Evolutionary conservation across 2,888 invertebrate genomes (phyloP), one percentile per base, ranked within the genome.

Genomic region (Dasypogon diadema): DNA sequence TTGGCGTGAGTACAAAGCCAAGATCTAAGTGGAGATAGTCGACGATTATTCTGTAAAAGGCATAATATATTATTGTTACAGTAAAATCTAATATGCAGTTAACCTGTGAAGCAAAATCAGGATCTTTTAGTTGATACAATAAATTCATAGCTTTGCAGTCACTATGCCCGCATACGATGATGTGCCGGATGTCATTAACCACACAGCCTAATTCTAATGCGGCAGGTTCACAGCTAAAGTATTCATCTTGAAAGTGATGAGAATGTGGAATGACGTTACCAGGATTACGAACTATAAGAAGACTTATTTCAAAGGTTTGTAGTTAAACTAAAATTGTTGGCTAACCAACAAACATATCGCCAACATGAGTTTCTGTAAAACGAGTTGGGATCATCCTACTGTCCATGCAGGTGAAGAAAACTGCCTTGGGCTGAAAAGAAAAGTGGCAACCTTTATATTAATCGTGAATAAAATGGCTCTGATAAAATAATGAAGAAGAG

Each of bases 111-210:
- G 94, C 90, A 85, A 92, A 92, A 83, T 94, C 91, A 79, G 91
- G 91, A 86, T 93, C 92, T 82, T 92, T 91, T 74, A 98, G 86
- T 81, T 92, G 90, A 84, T 96, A 94, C 1, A 98, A 87, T 75
- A 97, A 89, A 88, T 97, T 97, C 92, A 98, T 98, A 2, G 98
- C 98, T 90, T 98, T 98, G 85, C 99, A 99, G 84, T 99, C 98
- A 78, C 98, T 97, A 84, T 99, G 98, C 0, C 99, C 99, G 83
- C 98, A 98, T 2, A 99, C 96, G 78, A 98, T 94, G 48, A 98
- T 92, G 83, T 98, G 96, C 77, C 93, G 89, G 79, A 98, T 95
- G 81, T 95, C 91, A 83, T 97, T 97, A 48, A 96, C 90, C 18
- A 97, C 91, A 84, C 98, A 98, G 22, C 96, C 97, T 73, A 99